Evolutionary conservation across 2,113 vertebrate species (phyloP).

Genomic region (Parotia lawesii): DNA sequence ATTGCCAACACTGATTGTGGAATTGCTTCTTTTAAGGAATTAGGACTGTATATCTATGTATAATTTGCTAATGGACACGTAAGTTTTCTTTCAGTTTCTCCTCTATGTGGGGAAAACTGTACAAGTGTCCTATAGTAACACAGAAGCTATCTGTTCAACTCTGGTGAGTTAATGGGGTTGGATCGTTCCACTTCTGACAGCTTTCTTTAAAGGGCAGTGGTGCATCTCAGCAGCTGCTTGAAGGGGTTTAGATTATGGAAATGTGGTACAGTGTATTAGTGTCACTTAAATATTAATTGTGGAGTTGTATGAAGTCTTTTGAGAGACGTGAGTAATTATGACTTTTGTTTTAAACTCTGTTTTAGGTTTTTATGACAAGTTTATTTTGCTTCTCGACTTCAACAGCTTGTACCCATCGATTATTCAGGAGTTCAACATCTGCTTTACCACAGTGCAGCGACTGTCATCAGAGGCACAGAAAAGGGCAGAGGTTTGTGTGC

Average conservation of each 20-base stretch:
- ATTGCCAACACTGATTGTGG: not conserved
- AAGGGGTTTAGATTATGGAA: not conserved
- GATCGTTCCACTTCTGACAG: constrained; percentile 76
- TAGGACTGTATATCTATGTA: not conserved
- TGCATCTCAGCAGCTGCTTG: not conserved
- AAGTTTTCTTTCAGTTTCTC: constrained; percentile 65
- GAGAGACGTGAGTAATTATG: not conserved
- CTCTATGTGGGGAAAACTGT: constrained; percentile 66
- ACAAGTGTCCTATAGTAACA: constrained; percentile 73
- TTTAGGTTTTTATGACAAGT: constrained; percentile 97
- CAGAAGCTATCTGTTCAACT: constrained; percentile 73
- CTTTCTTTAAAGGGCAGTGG: not conserved
- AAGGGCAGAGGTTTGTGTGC: constrained; percentile 50
- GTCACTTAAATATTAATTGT: not conserved
- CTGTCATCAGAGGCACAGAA: constrained; percentile 69
- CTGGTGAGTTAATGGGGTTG: constrained; percentile 68
- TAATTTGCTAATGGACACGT: constrained; percentile 50
- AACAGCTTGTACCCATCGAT: constrained; percentile 98
- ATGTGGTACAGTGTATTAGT: not conserved
- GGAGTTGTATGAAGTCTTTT: not conserved
- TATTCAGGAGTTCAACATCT: constrained; percentile 99
- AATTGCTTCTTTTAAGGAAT: not conserved
- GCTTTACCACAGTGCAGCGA: constrained; percentile 94
- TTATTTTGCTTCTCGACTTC: constrained; percentile 97
- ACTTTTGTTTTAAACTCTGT: constrained; percentile 53